Conservation (phyloP, 2,113 vertebrate genomes). For the Pseudonaja textilis region DNA sequence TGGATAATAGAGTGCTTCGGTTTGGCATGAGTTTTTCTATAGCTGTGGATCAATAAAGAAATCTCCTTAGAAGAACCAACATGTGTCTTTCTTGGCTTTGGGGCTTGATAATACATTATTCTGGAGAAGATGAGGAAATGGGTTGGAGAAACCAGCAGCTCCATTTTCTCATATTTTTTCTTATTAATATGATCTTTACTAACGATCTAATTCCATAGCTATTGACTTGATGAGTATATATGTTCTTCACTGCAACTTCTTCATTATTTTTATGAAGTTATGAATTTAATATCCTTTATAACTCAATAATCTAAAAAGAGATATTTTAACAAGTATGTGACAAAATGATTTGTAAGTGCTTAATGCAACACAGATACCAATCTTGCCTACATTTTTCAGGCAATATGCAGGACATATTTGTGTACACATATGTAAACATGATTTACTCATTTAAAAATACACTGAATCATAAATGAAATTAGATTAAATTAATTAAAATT, state of each 20-base stretch:
- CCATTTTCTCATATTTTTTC: not conserved
- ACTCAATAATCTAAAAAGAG: not conserved
- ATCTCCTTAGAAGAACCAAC: not conserved
- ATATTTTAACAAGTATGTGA: not conserved
- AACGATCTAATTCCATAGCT: not conserved
- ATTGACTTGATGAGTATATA: not conserved
- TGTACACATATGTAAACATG: not conserved
- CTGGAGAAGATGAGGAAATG: not conserved
- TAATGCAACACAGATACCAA: not conserved
- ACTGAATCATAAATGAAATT: not conserved
- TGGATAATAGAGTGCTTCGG: not conserved
- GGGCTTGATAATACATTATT: not conserved
- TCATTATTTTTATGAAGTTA: not conserved
- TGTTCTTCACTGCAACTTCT: not conserved
- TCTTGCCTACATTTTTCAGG: not conserved
- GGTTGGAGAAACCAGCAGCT: not conserved
- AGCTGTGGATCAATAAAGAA: not conserved
- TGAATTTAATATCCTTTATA: not conserved
- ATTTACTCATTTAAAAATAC: not conserved
- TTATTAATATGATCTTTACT: not conserved
- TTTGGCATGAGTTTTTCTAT: not conserved
- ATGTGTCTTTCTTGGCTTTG: not conserved
- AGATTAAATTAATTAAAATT: not conserved
- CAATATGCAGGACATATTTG: not conserved
- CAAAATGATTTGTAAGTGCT: not conserved